phyloP scores from a whole-genome alignment of 2,888 invertebrate species.

The Chaetogeoica ovagalla region DNA sequence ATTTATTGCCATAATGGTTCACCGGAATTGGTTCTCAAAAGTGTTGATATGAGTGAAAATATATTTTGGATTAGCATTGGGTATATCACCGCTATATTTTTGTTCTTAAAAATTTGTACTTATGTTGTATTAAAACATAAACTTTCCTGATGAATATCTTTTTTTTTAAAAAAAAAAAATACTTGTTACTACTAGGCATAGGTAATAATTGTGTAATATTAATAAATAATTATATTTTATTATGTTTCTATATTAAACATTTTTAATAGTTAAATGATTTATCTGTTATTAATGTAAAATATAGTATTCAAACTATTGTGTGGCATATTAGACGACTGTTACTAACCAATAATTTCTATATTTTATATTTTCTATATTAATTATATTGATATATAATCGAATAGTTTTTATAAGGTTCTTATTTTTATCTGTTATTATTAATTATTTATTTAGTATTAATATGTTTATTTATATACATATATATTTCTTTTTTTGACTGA shows the following conservation, averaged over 20 bases:
- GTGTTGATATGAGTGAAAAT: slow-evolving; percentile 41
- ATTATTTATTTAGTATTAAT: not conserved
- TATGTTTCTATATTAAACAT: not conserved
- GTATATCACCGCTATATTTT: slow-evolving; percentile 17
- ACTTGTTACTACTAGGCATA: not conserved
- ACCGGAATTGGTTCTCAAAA: slow-evolving; percentile 32
- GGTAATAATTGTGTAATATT: not conserved
- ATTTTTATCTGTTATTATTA: not conserved
- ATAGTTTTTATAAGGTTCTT: not conserved
- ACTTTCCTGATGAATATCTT: slow-evolving; percentile 24
- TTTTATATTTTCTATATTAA: no score
- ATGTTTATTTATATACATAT: not conserved
- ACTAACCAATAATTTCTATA: not conserved
- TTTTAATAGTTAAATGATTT: slow-evolving; percentile 7
- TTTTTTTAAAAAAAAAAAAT: not conserved
- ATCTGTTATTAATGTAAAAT: not conserved
- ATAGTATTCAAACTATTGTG: not conserved
- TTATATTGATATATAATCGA: not conserved
- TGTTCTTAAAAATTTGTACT: slow-evolving; percentile 29
- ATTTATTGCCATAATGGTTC: slow-evolving; percentile 34
- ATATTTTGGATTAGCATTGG: slow-evolving; percentile 40
- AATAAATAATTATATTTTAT: not conserved
- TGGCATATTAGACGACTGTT: not conserved
- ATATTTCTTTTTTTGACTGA: not conserved
- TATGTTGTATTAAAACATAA: slow-evolving; percentile 41